Evolutionary conservation across 2,113 vertebrate genomes (phyloP), one percentile per base, ranked within the genome.

Genomic region (Micronycteris hirsuta): DNA sequence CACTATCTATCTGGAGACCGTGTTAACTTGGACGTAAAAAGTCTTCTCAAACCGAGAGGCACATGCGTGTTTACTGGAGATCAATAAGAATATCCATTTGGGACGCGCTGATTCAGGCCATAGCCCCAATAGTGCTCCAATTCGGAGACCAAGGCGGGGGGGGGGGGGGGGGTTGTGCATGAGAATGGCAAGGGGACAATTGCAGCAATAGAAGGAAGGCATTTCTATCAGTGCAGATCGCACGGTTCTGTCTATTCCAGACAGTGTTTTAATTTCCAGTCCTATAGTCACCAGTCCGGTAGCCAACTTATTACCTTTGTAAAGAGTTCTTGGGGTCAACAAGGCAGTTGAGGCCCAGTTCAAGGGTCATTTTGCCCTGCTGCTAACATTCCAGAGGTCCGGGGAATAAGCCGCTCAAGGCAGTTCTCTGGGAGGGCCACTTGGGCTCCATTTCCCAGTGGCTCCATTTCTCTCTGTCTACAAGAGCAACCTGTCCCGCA

Each of bases 111-210:
- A 52, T 52, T 52, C 14, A 3, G 49, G 49, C 49, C 15, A 15
- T 3, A 26, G 24, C 9, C 56, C 56, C 11, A 58, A 26, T 10
- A 10, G 22, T 26, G 24, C 26, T 58, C 36, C 36, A 38, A 16
- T 22, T 1, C 11, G 67, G n/a, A 70, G 36, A 70, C 67, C 22
- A 38, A 38, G 36, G 19, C 3, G 8, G 11, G n/a, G 67, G 7
- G 17, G n/a, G 0, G 22, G 36, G 19, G 1, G 8, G 11, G n/a
- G 67, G 7, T 7, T 17, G 0, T 36, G 36, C n/a, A 9, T 38
- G n/a, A 38, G 67, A 20, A 38, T 13, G n/a, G 19, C 17, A 11
- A 22, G 36, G 68, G 36, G 36, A 70, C 68, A 4, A 41, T 20
- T 4, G 24, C 68, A 41, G 36, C 68, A 12, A 22, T 2, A 22